Evolutionary conservation across 2,888 invertebrate genomes (phyloP).

Genomic region (Fragum whitleyi): DNA sequence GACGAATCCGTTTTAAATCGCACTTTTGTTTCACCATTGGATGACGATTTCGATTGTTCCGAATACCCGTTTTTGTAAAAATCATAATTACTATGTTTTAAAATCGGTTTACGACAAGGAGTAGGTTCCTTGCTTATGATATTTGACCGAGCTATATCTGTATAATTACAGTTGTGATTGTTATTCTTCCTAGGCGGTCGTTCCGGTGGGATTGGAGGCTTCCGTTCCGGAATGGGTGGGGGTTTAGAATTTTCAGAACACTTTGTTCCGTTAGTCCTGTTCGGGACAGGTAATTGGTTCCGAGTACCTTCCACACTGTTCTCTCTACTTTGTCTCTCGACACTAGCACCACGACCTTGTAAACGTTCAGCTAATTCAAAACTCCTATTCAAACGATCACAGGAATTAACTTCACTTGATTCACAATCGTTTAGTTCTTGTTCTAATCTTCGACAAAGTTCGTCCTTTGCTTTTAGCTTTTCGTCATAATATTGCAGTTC

Average conservation of each 20-base stretch:
- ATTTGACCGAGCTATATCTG: neutral
- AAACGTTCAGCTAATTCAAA: neutral
- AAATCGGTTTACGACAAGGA: constrained; percentile 52
- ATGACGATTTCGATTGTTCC: constrained; percentile 28
- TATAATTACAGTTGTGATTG: neutral
- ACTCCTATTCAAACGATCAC: neutral
- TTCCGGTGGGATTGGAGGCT: constrained; percentile 17
- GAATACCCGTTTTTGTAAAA: constrained; percentile 46
- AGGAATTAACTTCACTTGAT: neutral
- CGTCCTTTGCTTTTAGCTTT: constrained; percentile 58
- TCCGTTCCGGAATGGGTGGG: constrained; percentile 37
- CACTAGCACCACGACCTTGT: constrained; percentile 15
- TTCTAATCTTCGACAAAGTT: constrained; percentile 64
- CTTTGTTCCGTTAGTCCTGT: constrained; percentile 22
- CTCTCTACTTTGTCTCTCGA: constrained; percentile 11
- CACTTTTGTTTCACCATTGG: constrained; percentile 59
- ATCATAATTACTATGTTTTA: constrained; percentile 48
- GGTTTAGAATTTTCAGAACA: neutral
- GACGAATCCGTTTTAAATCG: constrained; percentile 59
- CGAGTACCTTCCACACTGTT: neutral
- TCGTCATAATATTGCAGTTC: constrained; percentile 73
- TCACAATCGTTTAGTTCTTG: constrained; percentile 64
- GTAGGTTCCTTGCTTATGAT: constrained; percentile 2
- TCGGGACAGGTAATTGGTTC: constrained; percentile 36
- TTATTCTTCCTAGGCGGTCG: constrained; percentile 13